A percentile compares a stretch with the other conserved stretches of the same genome.
These are phyloP conservation scores for western clawed frog (Xenopus tropicalis) DNA, from an alignment of 2,113 vertebrate genomes.

Conservation along the genomic window UCB_Xtro_10.0 CM004444.2:168110501-168111000, in stretches of 20 bases:
- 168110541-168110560: no score
- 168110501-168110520: no score
- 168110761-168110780: constrained; percentile 9
- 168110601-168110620: no score
- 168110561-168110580: no score
- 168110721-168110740: background rate
- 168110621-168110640: no score
- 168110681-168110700: no score
- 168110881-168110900: constrained; percentile 29
- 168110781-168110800: constrained; percentile 7
- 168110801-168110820: constrained; percentile 16
- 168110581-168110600: no score
- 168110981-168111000: constrained; percentile 41
- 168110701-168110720: no score
- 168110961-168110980: constrained; percentile 22
- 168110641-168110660: no score
- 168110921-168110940: constrained; percentile 51
- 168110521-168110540: no score
- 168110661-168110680: no score
- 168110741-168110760: background rate
- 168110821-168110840: constrained; percentile 28
- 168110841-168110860: constrained; percentile 22
- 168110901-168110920: constrained; percentile 47
- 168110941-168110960: constrained; percentile 57
- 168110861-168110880: constrained; percentile 10